These are phyloP conservation scores for Cricetomys ansorgei DNA, from an alignment of 2,113 vertebrate genomes.

Conservation along the genomic window DNA sequence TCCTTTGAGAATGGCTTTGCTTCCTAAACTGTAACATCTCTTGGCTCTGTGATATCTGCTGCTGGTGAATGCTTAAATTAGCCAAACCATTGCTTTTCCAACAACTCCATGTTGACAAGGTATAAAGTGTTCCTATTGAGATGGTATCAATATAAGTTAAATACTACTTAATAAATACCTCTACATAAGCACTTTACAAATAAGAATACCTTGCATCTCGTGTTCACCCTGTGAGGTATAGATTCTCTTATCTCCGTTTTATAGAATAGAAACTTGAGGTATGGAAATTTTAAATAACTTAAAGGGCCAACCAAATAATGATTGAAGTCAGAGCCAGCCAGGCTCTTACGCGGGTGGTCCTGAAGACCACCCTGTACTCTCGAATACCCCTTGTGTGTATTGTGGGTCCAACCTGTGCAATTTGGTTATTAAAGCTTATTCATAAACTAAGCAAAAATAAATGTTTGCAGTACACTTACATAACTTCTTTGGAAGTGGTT, in stretches of 20 bases:
- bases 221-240: background rate
- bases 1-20: constrained; percentile 83
- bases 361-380: background rate
- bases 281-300: constrained; percentile 44
- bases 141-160: background rate
- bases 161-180: constrained; percentile 45
- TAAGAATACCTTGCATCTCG: background rate
- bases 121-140: constrained; percentile 25
- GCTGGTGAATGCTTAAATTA: constrained; percentile 62
- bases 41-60: constrained; percentile 56
- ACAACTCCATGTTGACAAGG: background rate
- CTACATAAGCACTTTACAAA: background rate
- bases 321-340: background rate
- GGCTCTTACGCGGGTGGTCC: background rate
- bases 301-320: background rate
- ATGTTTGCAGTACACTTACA: background rate
- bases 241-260: background rate
- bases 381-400: background rate
- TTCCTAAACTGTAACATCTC: constrained; percentile 58
- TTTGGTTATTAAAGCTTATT: constrained; percentile 30
- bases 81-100: constrained; percentile 43
- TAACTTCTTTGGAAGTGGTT: constrained; percentile 30
- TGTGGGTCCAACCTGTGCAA: background rate
- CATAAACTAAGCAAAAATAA: constrained; percentile 3
- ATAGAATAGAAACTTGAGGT: constrained; percentile 2